Base-by-base conservation (phyloP, 2,888 invertebrate species). In the Hemicrepidius hirtus region DNA sequence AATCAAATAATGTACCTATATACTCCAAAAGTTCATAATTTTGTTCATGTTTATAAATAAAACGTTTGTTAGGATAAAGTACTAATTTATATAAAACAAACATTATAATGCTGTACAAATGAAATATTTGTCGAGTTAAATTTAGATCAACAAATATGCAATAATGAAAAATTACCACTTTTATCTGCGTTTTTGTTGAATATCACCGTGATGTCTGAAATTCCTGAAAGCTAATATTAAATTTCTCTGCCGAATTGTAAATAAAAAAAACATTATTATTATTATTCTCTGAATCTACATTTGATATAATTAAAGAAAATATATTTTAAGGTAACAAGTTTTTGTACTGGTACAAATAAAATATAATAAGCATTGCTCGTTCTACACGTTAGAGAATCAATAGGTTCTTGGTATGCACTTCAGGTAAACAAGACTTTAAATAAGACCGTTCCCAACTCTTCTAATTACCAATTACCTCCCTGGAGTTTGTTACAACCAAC, bases 391-490 rank as follows among this genome's bases (percentile, higher is more conserved):
- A 32, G 7, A 32, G 32, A 32, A 32, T 32, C 32, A 32, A 32
- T 32, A 32, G 32, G 3, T 32, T 32, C 32, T 32, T 32, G 32
- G 32, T 32, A 32, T 32, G 1, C 32, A 9, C 32, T 46, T 50
- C 28, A 12, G 55, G 28, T 46, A 40, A 49, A 59, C 44, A 59
- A 59, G 68, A 46, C 64, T 7, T 62, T 35, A 57, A 64, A 32
- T 35, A 57, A 69, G 40, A 24, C 16, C 37, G 57, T n/a, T 28
- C 49, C 59, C 18, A 46, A 16, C 59, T 60, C 49, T 53, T 35
- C 49, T 71, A 71, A 67, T 71, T 67, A 55, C 53, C 62, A 67
- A 67, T 71, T 71, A 71, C 60, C 59, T 67, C 20, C 24, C 50
- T 18, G 32, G 44, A 71, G 18, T 59, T 71, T 50, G 49, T 18